Conservation (phyloP, 2,113 vertebrate genomes). For the Azemiops feae region DNA sequence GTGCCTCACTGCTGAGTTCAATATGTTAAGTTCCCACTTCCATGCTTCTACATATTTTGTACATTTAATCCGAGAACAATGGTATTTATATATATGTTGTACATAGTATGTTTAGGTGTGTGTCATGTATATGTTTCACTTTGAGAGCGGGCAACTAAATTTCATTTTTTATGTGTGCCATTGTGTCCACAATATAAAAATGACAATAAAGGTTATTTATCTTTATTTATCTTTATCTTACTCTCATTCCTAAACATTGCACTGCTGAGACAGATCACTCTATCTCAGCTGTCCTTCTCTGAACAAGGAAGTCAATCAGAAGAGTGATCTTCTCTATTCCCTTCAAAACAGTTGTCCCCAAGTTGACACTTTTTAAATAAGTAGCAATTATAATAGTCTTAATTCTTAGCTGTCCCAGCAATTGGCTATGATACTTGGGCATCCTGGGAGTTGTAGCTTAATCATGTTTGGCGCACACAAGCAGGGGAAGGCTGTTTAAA, state of each 20-base stretch:
- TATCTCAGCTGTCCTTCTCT: neutral
- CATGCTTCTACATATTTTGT: neutral
- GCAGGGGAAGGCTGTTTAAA: neutral
- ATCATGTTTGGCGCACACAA: neutral
- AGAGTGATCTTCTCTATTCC: neutral
- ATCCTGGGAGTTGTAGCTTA: neutral
- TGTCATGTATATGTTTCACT: no score
- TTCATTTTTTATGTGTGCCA: no score
- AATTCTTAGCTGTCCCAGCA: neutral
- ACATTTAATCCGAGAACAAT: neutral
- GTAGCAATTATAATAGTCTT: neutral
- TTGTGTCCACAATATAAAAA: no score
- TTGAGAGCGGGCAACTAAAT: no score
- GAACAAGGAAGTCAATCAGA: neutral
- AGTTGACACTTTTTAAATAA: neutral
- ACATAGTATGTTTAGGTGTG: no score
- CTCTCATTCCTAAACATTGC: neutral
- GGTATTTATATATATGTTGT: no score
- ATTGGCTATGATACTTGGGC: neutral
- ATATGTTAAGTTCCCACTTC: neutral
- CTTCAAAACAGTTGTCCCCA: neutral
- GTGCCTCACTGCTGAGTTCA: neutral
- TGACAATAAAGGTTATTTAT: no score
- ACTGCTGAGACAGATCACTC: neutral
- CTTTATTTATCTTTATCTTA: no score